Base-by-base conservation (phyloP, 2,113 vertebrate genomes). In the Noctilio leporinus region DNA sequence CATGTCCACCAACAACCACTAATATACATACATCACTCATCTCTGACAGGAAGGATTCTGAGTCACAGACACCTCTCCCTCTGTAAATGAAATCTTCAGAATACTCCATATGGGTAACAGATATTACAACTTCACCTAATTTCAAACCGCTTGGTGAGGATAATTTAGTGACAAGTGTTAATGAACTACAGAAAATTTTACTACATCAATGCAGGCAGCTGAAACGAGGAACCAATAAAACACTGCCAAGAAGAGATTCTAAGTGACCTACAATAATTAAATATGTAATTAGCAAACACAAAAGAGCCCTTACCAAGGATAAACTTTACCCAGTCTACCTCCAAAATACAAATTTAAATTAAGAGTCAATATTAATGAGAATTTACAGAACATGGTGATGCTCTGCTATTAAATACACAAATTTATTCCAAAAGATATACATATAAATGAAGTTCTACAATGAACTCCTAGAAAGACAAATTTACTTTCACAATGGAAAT, bases 371-470 rank as follows among this genome's bases (percentile, higher is more conserved):
- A 89, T 91, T 64, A 89, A 91, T 77, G 55, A 95, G 57, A 72
- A 3, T 91, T 89, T 53, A 89, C 1, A 86, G 59, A 95, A 35
- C 35, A 87, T 22, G 16, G 77, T 33, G 22, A 55, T n/a, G 70
- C 24, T 55, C 51, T 82, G 12, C 73, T 86, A 72, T 62, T 89
- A 77, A 86, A 93, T 53, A 95, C 35, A 92, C 82, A 93, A 96
- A 81, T 72, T 51, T 62, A 62, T 35, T 51, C 45, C 80, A 10
- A 88, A 93, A 95, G 35, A 82, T 73, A n/a, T 1, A 40, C 51
- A 70, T 80, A 81, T 89, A 90, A 89, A 75, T 28, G 16, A 95
- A 92, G 30, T 45, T 94, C 64, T 87, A 67, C 49, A 87, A n/a
- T 38, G 82, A 89, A 89, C n/a, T 78, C 43, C 75, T 78, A 47